These are phyloP conservation scores for Meloidogyne floridensis DNA, from an alignment of 1,140 invertebrate species.

Conservation along the genomic window DNA sequence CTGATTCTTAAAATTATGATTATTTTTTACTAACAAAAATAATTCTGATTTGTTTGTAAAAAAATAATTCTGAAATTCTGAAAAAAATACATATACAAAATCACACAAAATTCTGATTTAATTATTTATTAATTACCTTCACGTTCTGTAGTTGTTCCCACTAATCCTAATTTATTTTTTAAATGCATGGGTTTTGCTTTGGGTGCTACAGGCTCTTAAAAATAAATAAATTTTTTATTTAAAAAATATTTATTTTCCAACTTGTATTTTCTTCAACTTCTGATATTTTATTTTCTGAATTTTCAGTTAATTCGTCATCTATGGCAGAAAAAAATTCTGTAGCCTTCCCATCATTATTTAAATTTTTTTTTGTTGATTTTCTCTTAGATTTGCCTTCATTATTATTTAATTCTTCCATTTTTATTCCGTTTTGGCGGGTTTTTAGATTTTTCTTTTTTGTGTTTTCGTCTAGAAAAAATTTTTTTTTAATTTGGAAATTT, in stretches of 20 bases:
- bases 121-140: background rate
- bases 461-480: background rate
- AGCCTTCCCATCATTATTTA: conserved; percentile 9
- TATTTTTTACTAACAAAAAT: background rate
- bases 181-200: background rate
- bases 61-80: background rate
- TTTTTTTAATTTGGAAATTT: background rate
- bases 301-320: conserved; percentile 1
- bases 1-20: background rate
- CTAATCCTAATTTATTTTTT: background rate
- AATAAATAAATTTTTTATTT: background rate
- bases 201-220: background rate
- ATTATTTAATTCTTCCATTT: background rate
- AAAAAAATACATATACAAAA: background rate
- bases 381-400: background rate
- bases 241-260: background rate
- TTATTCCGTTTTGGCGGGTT: background rate
- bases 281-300: background rate
- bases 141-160: background rate
- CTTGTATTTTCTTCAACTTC: background rate
- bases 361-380: background rate
- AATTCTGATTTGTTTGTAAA: background rate
- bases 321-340: background rate
- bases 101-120: background rate
- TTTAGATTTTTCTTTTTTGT: background rate